Evolutionary conservation across 2,113 vertebrate species (phyloP).

Genomic region (Sander vitreus): DNA sequence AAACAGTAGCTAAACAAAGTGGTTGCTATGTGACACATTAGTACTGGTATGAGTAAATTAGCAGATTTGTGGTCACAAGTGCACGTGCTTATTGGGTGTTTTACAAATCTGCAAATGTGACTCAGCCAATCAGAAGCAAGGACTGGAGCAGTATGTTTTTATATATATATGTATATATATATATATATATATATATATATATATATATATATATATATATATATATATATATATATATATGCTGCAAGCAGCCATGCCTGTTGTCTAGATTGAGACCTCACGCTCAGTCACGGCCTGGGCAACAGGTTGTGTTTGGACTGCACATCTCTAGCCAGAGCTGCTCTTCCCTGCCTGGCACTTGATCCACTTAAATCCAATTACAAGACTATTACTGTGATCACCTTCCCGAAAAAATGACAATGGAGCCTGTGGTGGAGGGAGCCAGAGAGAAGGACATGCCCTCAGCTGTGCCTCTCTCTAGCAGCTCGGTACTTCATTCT

Average conservation of each 20-base stretch:
- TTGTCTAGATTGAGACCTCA: conserved; percentile 69
- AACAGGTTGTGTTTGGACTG: conserved; percentile 67
- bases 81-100: conserved; percentile 20
- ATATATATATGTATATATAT: background rate
- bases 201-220: too few species aligned
- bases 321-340: conserved; percentile 50
- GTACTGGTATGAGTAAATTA: background rate
- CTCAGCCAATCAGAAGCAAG: conserved; percentile 1
- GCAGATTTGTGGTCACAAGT: conserved; percentile 13
- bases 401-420: conserved; percentile 79
- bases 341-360: conserved; percentile 51
- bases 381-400: conserved; percentile 78
- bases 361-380: conserved; percentile 86
- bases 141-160: background rate
- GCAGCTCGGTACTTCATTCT: conserved; percentile 17
- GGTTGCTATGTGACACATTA: background rate
- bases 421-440: conserved; percentile 43
- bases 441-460: conserved; percentile 44
- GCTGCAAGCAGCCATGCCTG: conserved; percentile 30
- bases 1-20: conserved; percentile 9
- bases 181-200: background rate
- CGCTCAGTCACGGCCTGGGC: conserved; percentile 24
- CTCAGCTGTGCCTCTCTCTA: conserved; percentile 23
- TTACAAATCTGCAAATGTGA: conserved; percentile 12
- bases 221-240: too few species aligned